Evolutionary conservation across 2,113 vertebrate genomes (phyloP), one percentile per base, ranked within the genome.

Genomic region (Salvelinus sp.): DNA sequence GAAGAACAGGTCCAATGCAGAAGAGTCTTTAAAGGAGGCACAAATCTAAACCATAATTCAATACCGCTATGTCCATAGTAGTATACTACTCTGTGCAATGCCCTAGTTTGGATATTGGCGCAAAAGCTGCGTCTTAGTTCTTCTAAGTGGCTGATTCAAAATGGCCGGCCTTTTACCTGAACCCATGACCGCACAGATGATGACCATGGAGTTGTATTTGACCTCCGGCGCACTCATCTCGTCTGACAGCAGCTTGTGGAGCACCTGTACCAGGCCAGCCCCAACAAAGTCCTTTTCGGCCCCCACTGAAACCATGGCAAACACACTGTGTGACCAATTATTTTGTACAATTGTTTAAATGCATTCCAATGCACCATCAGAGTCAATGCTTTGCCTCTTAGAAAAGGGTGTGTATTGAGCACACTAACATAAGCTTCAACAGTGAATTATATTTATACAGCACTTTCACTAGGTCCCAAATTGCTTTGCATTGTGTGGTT

Each of bases 121-220:
- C 38, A 44, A 10, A 12, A 44, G 38, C 9, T 44, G 38, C 9
- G 10, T 10, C 9, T 44, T 44, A 44, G 14, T 54, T 54, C 14
- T 54, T 18, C 50, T 18, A 18, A 14, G 50, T 44, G 38, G 38
- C 38, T 44, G 9, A 44, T 44, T 44, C 38, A 44, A 44, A 54
- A 14, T 18, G 13, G 16, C 4, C 16, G 16, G 1, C 12, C 3
- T 85, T 93, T 90, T 83, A 98, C 97, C 97, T 86, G 98, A 98
- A 73, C 95, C 96, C 95, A 96, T 95, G 75, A 98, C 91, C 2
- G 97, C 94, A 89, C 98, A 99, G 92, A 97, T 95, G 88, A 99
- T 91, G 79, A 98, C 96, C 97, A 99, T 98, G 73, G 98, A 98
- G 91, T 99, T 99, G 80, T 98, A 99, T 78, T 98, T 99, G 77